Conservation (phyloP, 2,888 invertebrate species). For the Diadegma fenestrale region DNA sequence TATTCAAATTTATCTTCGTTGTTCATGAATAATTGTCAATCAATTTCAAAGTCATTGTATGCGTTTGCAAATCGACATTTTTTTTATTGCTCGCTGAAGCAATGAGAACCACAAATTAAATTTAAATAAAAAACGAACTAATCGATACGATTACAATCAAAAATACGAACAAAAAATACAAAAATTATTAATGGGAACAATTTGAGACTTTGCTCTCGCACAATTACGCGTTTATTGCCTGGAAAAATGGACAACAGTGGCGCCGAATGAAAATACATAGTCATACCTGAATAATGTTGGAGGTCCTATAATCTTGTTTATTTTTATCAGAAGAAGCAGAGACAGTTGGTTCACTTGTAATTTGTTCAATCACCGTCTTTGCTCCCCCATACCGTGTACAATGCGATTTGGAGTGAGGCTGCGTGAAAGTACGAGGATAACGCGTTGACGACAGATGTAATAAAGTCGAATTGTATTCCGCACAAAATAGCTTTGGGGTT, state of each 20-base stretch:
- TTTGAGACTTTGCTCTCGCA: too few species aligned
- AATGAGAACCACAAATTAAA: too few species aligned
- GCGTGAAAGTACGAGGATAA: constrained; percentile 37
- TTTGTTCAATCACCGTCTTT: constrained; percentile 47
- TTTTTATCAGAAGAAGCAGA: not conserved
- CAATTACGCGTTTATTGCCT: not conserved
- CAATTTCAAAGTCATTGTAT: not conserved
- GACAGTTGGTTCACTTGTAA: constrained; percentile 30
- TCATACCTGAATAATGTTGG: not conserved
- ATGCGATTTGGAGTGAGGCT: constrained; percentile 16
- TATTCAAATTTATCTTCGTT: not conserved
- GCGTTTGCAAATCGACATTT: too few species aligned
- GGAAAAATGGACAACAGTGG: not conserved
- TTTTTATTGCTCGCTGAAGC: too few species aligned
- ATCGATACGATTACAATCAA: too few species aligned
- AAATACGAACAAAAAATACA: too few species aligned
- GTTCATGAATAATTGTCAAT: not conserved
- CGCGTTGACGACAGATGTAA: constrained; percentile 50
- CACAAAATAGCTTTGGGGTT: constrained; percentile 1
- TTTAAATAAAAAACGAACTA: too few species aligned
- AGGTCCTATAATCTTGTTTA: not conserved
- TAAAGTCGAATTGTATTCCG: constrained; percentile 54
- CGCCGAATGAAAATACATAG: not conserved
- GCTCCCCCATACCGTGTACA: not conserved
- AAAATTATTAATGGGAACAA: too few species aligned